Base-by-base conservation (phyloP, 2,888 invertebrate species). In the Petrolisthes manimaculis region DNA sequence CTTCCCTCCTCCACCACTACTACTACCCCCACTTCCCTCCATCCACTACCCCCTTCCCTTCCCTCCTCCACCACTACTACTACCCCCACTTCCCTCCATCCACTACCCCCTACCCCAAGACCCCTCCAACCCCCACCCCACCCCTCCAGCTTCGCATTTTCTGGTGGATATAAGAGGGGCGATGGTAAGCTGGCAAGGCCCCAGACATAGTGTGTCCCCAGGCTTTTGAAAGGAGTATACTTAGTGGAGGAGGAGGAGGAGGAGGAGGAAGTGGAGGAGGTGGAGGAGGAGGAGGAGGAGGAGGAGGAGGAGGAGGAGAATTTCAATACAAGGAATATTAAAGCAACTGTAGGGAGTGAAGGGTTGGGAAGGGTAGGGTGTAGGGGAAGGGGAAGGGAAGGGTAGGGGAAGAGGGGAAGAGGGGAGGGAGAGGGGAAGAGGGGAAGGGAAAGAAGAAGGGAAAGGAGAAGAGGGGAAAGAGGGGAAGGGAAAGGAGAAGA, bases 401-500 rank as follows among this genome's bases (percentile, higher is more conserved):
- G 67, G 61, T 5, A 37, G 67, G 24, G 51, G 21, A 51, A 21
- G 1, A 18, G n/a, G 67, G 24, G 67, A 67, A 14, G 61, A 67
- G 61, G 61, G 37, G 67, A 18, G 5, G 37, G 67, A 5, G 0
- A 37, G 67, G 24, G 51, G 21, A 51, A 21, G 1, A 18, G n/a
- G 67, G 24, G 67, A 24, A 18, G 24, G 80, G 37, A 9, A 82
- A 21, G 8, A 6, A 0, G 6, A 77, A 37, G 24, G 37, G 24
- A 14, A 4, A 77, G 24, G 80, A 21, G 8, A 6, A 0, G 6
- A 77, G 77, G 24, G 37, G 24, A 14, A 4, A 77, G 24, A 56
- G 56, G 24, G 80, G 24, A 56, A 69, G 69, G 71, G 83, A 81
- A 21, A 9, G 81, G 55, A 37, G 55, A 37, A 37, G 67, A 67